Conservation (phyloP, 2,888 invertebrate species). For the Drosophila neutralis region DNA sequence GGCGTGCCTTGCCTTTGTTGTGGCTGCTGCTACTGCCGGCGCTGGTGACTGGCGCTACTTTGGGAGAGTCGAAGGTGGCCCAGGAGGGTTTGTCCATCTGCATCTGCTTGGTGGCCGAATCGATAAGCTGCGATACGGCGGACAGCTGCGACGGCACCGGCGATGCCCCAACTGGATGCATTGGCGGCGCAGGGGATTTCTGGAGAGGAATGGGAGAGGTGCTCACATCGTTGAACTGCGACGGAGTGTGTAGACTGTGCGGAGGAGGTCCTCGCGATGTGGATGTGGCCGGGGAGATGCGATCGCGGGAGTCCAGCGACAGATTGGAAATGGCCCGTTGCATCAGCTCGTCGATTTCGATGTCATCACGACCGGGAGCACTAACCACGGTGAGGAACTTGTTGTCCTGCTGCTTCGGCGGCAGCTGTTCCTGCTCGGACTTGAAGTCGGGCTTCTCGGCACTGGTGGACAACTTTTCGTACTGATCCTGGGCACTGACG, state of each 20-base stretch:
- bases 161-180: constrained; percentile 70
- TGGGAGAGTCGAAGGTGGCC: constrained; percentile 87
- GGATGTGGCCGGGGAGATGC: constrained; percentile 82
- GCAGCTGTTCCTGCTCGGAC: constrained; percentile 46
- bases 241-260: constrained; percentile 64
- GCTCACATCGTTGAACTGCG: constrained; percentile 84
- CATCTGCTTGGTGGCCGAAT: constrained; percentile 81
- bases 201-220: constrained; percentile 84
- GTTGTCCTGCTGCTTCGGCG: constrained; percentile 74
- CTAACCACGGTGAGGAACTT: constrained; percentile 77
- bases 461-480: constrained; percentile 77
- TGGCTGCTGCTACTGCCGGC: constrained; percentile 4
- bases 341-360: constrained; percentile 85
- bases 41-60: constrained; percentile 53
- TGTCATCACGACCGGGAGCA: constrained; percentile 81
- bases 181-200: constrained; percentile 75
- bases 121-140: constrained; percentile 85
- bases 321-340: constrained; percentile 85
- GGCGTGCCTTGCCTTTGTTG: constrained; percentile 56
- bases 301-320: constrained; percentile 84
- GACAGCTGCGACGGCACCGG: constrained; percentile 85
- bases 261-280: constrained; percentile 46
- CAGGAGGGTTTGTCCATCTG: constrained; percentile 85
- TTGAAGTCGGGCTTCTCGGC: constrained; percentile 58
- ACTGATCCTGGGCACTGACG: constrained; percentile 71